Evolutionary conservation across 2,113 vertebrate genomes (phyloP), one percentile per base, ranked within the genome.

Genomic region (Xenopus borealis): DNA sequence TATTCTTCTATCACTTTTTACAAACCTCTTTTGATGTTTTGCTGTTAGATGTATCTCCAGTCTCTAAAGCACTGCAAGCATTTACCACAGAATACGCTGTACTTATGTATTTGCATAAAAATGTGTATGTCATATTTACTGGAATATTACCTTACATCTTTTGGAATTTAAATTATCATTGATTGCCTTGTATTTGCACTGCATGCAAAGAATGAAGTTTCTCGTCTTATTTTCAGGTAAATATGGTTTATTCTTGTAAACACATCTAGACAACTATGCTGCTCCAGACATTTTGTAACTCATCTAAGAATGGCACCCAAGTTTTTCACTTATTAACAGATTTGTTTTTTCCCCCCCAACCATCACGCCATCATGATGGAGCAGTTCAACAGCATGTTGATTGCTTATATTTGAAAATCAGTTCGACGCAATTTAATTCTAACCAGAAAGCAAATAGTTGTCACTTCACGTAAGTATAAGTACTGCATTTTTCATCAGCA

Each of bases 401-500:
- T 84, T 86, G 61, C 81, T 84, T 82, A 27, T 69, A 81, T 70
- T 79, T 75, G 78, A 83, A 83, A 85, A 85, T 81, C 78, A 83
- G 80, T 82, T 71, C 46, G 62, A 71, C 55, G 67, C 0, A 3
- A 79, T 83, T 85, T 80, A 82, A 84, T 83, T 83, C 66, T 72
- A 78, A 82, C 82, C 72, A 55, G 72, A 74, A 62, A 82, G 75
- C 76, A 78, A 63, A 78, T 84, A 84, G 86, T 86, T 89, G 87
- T 91, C 82, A 75, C 83, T 82, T 82, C 89, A 89, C 88, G 87
- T 89, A 86, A 86, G 86, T 91, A 88, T 90, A 89, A 91, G 86
- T 89, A 84, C 83, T 87, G 83, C 87, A 81, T 86, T 90, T 91
- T 90, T 89, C 89, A 91, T 88, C 87, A 86, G 86, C 88, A 86